phyloP scores from a whole-genome alignment of 92 coral and sea anemone species.

The Palythoa heliodiscus region DNA sequence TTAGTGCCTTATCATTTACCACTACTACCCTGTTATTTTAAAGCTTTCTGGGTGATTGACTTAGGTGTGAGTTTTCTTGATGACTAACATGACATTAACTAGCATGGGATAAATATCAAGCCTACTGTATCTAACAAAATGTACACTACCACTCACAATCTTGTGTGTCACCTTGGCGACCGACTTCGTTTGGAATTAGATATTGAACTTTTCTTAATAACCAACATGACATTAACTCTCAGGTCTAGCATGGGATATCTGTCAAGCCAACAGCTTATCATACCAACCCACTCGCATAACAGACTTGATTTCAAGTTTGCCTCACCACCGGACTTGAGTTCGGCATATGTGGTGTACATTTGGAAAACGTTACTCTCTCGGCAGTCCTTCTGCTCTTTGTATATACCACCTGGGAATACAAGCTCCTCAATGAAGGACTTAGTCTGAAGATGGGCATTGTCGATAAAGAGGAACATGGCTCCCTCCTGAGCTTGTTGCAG shows the following conservation, averaged over 20 bases:
- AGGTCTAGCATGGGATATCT: constrained; percentile 92
- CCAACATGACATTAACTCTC: constrained; percentile 88
- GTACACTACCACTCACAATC: background rate
- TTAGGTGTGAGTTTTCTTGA: no score
- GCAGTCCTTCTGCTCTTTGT: constrained; percentile 73
- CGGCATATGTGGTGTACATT: constrained; percentile 97
- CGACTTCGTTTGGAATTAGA: background rate
- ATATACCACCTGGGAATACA: constrained; percentile 79
- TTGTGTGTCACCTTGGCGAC: constrained; percentile 22
- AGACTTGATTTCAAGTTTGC: constrained; percentile 76
- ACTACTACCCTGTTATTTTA: no score
- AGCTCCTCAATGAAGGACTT: constrained; percentile 91
- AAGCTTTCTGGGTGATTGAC: no score
- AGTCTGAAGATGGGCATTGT: constrained; percentile 98
- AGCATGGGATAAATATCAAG: no score
- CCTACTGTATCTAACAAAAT: no score
- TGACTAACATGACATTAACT: no score
- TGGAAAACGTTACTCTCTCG: constrained; percentile 76
- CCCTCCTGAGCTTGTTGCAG: constrained; percentile 80
- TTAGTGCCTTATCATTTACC: no score
- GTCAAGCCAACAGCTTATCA: constrained; percentile 88
- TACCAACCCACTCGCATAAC: constrained; percentile 89
- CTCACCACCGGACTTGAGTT: constrained; percentile 83
- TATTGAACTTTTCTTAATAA: constrained; percentile 68
- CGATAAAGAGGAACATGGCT: constrained; percentile 89